Conservation (phyloP, 2,888 invertebrate species). For the Parnassius glacialis region DNA sequence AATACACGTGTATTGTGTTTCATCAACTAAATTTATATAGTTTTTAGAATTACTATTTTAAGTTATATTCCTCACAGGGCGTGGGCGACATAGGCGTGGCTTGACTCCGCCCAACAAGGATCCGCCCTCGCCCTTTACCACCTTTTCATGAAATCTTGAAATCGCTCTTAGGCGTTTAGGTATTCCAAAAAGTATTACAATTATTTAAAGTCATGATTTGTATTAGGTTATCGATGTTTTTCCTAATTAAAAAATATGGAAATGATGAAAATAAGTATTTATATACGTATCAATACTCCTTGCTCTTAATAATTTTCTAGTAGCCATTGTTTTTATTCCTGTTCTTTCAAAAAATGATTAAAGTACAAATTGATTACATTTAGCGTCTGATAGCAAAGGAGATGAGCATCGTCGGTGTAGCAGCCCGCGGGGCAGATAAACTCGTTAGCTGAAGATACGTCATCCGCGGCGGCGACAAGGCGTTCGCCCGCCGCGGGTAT, state of each 20-base stretch:
- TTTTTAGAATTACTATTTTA: conserved; percentile 53
- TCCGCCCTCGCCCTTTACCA: conserved; percentile 77
- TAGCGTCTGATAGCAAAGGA: conserved; percentile 61
- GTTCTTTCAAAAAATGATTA: conserved; percentile 36
- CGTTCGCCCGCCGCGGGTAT: conserved; percentile 61
- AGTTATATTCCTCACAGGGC: conserved; percentile 68
- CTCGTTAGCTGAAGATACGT: conserved; percentile 75
- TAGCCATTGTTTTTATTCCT: conserved; percentile 1
- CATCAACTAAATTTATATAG: conserved; percentile 25
- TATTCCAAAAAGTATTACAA: too few relatives aligned
- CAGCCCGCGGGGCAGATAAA: conserved; percentile 79
- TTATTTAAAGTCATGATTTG: too few relatives aligned
- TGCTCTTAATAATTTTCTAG: background rate
- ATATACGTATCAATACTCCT: background rate
- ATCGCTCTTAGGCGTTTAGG: conserved; percentile 43
- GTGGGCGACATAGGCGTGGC: conserved; percentile 71
- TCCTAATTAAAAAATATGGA: background rate
- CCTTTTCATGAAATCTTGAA: conserved; percentile 65
- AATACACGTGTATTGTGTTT: conserved; percentile 4
- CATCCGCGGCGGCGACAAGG: conserved; percentile 48
- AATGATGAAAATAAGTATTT: background rate
- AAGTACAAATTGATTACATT: conserved; percentile 60
- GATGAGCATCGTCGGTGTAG: conserved; percentile 57
- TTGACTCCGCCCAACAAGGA: conserved; percentile 68
- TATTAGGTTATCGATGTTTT: too few relatives aligned